A percentile compares a stretch with the other conserved stretches of the same genome.
Evolutionary conservation across 2,888 invertebrate genomes (phyloP).

Genomic region (Mechanitis mazaeus): DNA sequence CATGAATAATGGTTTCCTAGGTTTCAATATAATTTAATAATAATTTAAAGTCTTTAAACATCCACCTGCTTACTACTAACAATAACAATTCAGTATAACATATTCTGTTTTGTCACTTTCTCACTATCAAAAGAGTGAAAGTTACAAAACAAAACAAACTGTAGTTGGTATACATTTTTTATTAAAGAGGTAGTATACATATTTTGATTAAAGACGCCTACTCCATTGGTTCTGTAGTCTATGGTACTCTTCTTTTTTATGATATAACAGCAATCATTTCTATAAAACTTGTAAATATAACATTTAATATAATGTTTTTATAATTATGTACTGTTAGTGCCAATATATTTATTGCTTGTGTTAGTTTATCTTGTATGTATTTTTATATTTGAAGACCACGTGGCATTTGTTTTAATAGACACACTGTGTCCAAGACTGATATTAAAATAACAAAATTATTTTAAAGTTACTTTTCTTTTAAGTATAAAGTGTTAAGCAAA

Average conservation of each 20-base stretch:
- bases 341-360: conserved; percentile 29
- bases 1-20: too few species aligned
- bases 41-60: too few species aligned
- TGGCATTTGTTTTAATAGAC: conserved; percentile 7
- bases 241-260: conserved; percentile 8
- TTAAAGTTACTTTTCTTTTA: background rate
- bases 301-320: conserved; percentile 16
- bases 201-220: too few species aligned
- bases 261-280: conserved; percentile 24
- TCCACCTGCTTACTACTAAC: too few species aligned
- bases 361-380: conserved; percentile 6
- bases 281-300: conserved; percentile 22
- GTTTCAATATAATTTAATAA: too few species aligned
- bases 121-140: too few species aligned
- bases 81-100: too few species aligned
- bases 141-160: too few species aligned
- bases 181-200: too few species aligned
- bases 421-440: conserved; percentile 6
- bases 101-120: too few species aligned
- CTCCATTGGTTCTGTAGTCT: conserved; percentile 9
- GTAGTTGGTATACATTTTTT: too few species aligned
- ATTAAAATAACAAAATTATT: conserved; percentile 12
- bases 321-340: conserved; percentile 21
- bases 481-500: too few species aligned
- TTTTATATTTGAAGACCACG: conserved; percentile 6